These are phyloP conservation scores for Psylliodes chrysocephalus DNA, from an alignment of 2,888 invertebrate species.

Conservation along the genomic window DNA sequence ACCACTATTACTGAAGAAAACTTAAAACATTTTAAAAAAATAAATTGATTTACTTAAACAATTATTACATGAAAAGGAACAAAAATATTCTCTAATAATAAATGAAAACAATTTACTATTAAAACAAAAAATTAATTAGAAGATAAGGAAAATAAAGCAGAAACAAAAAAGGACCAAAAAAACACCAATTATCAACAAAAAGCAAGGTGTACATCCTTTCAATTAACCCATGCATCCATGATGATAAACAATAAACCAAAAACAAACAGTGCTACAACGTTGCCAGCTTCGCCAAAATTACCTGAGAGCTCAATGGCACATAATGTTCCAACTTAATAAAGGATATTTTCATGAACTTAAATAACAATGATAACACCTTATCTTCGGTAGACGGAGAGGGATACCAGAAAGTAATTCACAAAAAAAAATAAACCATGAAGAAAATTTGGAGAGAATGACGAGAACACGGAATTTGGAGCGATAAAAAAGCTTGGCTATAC, in stretches of 20 bases:
- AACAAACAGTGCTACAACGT: neutral
- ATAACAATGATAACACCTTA: neutral
- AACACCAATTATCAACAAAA: slow-evolving; percentile 6
- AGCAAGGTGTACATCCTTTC: neutral
- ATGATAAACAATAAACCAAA: neutral
- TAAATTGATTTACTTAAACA: slow-evolving; percentile 11
- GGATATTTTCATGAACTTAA: neutral
- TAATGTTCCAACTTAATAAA: neutral
- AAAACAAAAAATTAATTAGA: slow-evolving; percentile 7
- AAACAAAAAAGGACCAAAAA: neutral
- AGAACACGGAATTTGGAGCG: neutral
- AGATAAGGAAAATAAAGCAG: neutral
- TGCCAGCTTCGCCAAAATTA: no score
- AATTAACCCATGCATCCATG: neutral
- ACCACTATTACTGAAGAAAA: neutral
- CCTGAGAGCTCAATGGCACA: neutral
- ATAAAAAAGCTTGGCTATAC: neutral
- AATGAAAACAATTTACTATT: no score
- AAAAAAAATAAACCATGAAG: neutral
- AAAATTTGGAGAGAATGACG: neutral
- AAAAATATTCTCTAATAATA: slow-evolving; percentile 1
- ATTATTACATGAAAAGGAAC: slow-evolving; percentile 12
- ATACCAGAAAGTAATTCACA: neutral
- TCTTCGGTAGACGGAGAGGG: neutral
- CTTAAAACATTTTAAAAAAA: no score